Evolutionary conservation across 2,888 invertebrate genomes (phyloP), one percentile per base, ranked within the genome.

Genomic region (Andrena praecox): DNA sequence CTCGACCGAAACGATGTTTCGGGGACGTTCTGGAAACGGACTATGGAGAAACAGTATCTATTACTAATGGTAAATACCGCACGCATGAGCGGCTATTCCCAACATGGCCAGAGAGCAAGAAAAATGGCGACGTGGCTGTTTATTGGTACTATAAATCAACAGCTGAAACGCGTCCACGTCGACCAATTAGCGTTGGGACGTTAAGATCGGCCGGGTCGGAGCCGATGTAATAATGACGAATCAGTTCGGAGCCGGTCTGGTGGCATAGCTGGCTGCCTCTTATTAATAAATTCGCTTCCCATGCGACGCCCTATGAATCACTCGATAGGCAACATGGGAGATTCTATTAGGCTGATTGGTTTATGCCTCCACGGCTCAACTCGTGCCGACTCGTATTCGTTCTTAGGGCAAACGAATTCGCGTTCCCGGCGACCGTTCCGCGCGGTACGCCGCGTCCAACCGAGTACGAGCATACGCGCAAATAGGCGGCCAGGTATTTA

Each of bases 201-300:
- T 80, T 77, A 80, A 87, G 80, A 89, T 83, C 82, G 24, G 80
- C 31, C 59, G 83, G 77, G 83, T 82, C 85, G 77, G 80, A 68
- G 42, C 80, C 84, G 87, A 88, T 87, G 83, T 89, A 86, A 88
- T 89, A 88, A 88, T 88, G 89, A 84, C 82, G 89, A 87, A 86
- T 89, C 87, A 87, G 89, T 85, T 85, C 80, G 80, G 77, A 76
- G 79, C 82, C 77, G 73, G 82, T 70, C 78, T 52, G 77, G 31
- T 71, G 80, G 76, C 82, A 80, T 77, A 69, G 87, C 81, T 80
- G 85, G 81, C 82, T 84, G 85, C 66, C 80, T 87, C 78, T 87
- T 90, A 90, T 90, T 90, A 90, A 90, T 90, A 90, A 90, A 90
- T 90, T 90, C 87, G 87, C 86, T 87, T 90, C 90, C 90, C 90